Evolutionary conservation across 64 coral and sea anemone genomes (phyloP), one percentile per base, ranked within the genome.

Genomic region (Pocillopora damicornis): DNA sequence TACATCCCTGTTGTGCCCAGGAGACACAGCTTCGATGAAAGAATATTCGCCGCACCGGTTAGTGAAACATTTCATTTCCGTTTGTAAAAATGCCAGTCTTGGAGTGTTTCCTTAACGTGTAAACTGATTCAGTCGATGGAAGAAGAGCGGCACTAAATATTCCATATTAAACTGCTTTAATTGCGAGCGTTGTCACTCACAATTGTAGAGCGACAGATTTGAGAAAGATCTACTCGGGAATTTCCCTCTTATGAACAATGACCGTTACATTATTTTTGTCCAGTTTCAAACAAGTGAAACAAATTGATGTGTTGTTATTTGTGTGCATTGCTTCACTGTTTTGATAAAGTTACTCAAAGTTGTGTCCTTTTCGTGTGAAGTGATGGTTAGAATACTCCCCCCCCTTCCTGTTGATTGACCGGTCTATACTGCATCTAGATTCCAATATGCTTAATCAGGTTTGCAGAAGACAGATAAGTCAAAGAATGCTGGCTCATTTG

Each of bases 1-100:
- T 92, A 97, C 63, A 97, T 97, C 65, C 94, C 94, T 51, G 94
- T 97, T 73, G 94, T 97, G n/a, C 94, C 94, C n/a, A 87, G 94
- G 63, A 83, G 94, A 61, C 94, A 97, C 45, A 97, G 94, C 36
- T 97, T 97, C 30, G 94, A 97, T 61, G 94, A 97, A 63, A 75
- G 94, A 75, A 93, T 97, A 77, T 97, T 97, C 37, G 94, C 94
- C 13, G 80, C 87, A 35, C 72, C 94, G 72, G 94, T 97, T 65
- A 93, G 94, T 35, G 60, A 58, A 57, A 15, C 58, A 9, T 72
- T 67, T 64, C 1, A 59, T 9, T 81, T 81, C 34, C 79, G 79
- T 26, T 81, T 62, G 56, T 18, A 15, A 58, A 60, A 16, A 15
- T 20, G n/a, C 26, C 22, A 25, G 30, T 71, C 20, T 71, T 71